These are phyloP conservation scores for Merops nubicus DNA, from an alignment of 2,113 vertebrate species.

Conservation along the genomic window DNA sequence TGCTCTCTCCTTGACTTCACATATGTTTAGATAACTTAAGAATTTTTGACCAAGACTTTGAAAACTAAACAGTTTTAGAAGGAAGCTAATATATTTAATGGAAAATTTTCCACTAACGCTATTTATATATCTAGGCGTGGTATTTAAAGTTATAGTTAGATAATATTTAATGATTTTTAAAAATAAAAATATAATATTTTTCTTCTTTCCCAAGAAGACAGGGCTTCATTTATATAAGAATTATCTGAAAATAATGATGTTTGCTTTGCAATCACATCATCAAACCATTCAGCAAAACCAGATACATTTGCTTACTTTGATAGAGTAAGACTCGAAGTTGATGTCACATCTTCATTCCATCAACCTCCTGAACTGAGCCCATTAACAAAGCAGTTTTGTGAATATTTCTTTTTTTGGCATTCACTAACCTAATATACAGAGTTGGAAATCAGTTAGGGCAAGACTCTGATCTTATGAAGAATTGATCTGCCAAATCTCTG, in stretches of 20 bases:
- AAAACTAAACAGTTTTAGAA: not conserved
- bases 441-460: slow-evolving; percentile 51
- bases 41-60: not conserved
- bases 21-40: not conserved
- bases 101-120: not conserved
- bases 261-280: not conserved
- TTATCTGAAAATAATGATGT: not conserved
- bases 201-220: not conserved
- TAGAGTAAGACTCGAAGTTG: not conserved
- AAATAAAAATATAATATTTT: not conserved
- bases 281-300: not conserved
- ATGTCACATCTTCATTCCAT: not conserved
- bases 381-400: not conserved
- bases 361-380: not conserved
- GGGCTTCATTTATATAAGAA: not conserved
- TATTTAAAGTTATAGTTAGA: not conserved
- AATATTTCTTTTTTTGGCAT: slow-evolving; percentile 14
- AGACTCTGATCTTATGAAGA: slow-evolving; percentile 52
- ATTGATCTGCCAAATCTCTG: slow-evolving; percentile 56
- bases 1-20: not conserved
- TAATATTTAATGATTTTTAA: not conserved
- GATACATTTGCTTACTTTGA: slow-evolving; percentile 28
- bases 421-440: slow-evolving; percentile 43
- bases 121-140: not conserved
- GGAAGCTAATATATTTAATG: not conserved